These are phyloP conservation scores for Agrilus mali DNA, from an alignment of 2,888 invertebrate species.

Conservation along the genomic window DNA sequence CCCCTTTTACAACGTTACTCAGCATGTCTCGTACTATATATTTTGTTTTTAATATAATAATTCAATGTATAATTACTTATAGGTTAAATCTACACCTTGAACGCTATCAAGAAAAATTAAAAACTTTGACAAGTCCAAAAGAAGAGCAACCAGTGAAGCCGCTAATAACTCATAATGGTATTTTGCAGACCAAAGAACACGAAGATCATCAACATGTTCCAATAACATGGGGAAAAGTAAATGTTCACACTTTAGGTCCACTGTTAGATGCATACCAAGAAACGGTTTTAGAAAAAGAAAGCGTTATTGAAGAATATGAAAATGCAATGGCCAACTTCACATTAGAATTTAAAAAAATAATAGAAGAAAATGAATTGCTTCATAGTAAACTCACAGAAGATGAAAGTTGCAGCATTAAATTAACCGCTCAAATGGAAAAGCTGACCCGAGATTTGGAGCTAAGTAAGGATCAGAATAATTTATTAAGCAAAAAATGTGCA, in stretches of 20 bases:
- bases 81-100: conserved; percentile 67
- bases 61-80: conserved; percentile 15
- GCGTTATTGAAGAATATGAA: conserved; percentile 56
- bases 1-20: too few species aligned
- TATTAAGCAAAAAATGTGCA: conserved; percentile 49
- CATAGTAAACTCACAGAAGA: conserved; percentile 40
- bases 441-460: conserved; percentile 31
- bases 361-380: conserved; percentile 56
- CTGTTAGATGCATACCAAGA: conserved; percentile 70
- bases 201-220: conserved; percentile 33
- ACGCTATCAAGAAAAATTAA: conserved; percentile 57
- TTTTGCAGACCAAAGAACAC: conserved; percentile 23
- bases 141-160: conserved; percentile 7
- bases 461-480: conserved; percentile 30
- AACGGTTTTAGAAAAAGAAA: conserved; percentile 61
- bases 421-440: conserved; percentile 32
- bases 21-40: too few species aligned
- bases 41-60: background rate
- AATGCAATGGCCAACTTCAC: conserved; percentile 58
- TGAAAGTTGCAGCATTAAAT: conserved; percentile 30
- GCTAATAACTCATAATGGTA: conserved; percentile 5
- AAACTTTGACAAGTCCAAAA: conserved; percentile 9
- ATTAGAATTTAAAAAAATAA: conserved; percentile 55
- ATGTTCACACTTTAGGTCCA: conserved; percentile 55
- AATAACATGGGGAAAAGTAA: conserved; percentile 41